Conservation (phyloP, 2,797 vertebrate genomes). For the Sparus aurata region DNA sequence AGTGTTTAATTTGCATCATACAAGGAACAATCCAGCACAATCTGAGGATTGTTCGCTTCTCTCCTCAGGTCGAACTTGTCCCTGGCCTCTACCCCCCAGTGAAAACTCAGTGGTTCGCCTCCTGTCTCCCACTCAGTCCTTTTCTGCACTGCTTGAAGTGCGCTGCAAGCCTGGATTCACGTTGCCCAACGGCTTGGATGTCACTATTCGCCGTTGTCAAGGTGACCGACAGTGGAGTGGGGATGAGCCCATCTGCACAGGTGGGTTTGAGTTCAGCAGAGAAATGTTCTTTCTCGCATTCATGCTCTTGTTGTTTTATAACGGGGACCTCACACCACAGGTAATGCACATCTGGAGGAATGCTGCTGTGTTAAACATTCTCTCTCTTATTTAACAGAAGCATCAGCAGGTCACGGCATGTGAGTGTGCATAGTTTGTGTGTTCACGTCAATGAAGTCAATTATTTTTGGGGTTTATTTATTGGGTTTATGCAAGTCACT, state of each 20-base stretch:
- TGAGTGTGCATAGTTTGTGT: neutral
- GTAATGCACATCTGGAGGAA: neutral
- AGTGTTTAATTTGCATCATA: conserved; percentile 24
- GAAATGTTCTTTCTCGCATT: neutral
- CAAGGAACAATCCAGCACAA: conserved; percentile 22
- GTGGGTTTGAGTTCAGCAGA: conserved; percentile 71
- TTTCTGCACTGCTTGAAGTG: conserved; percentile 87
- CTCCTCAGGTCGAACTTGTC: conserved; percentile 85
- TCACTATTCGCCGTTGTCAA: conserved; percentile 87
- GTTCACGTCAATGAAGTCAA: neutral
- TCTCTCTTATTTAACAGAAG: neutral
- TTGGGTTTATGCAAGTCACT: conserved; percentile 24
- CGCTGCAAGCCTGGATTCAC: conserved; percentile 84
- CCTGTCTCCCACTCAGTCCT: conserved; percentile 84
- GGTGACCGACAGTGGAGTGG: conserved; percentile 90
- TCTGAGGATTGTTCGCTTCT: conserved; percentile 30
- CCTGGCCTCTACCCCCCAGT: conserved; percentile 83
- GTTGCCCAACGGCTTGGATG: conserved; percentile 79
- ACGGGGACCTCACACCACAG: neutral
- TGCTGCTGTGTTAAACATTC: neutral
- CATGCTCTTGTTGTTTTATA: neutral
- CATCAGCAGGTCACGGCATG: neutral
- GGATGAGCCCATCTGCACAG: conserved; percentile 84
- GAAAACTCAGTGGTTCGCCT: conserved; percentile 75
- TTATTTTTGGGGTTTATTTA: conserved; percentile 5